Conservation (phyloP, 1,140 invertebrate genomes). For the Tetramorium simillimum region DNA sequence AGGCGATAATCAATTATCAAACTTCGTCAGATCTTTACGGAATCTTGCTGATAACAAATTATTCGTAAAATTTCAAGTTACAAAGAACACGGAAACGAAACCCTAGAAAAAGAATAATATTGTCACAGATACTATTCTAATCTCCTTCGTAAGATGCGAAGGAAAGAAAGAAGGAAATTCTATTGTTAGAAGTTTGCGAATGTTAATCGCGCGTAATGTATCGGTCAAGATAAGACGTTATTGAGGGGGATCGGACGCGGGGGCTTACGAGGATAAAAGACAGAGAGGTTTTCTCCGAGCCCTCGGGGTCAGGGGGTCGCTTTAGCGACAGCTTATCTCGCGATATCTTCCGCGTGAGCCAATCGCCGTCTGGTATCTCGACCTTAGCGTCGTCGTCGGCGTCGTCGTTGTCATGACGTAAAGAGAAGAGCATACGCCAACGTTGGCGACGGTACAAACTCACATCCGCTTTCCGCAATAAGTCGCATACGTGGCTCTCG, state of each 20-base stretch:
- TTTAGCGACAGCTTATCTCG: constrained; percentile 62
- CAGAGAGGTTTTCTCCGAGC: constrained; percentile 1
- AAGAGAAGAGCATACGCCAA: constrained; percentile 17
- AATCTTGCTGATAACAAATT: not conserved
- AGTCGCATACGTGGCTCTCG: not conserved
- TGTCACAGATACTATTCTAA: not conserved
- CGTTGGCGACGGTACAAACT: not conserved
- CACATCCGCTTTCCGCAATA: not conserved
- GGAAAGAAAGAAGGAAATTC: not conserved
- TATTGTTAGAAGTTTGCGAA: not conserved
- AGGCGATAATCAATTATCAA: no score
- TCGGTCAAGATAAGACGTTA: not conserved
- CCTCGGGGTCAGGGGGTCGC: constrained; percentile 69
- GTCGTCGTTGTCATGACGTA: constrained; percentile 56
- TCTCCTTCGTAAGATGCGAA: not conserved
- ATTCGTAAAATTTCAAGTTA: not conserved
- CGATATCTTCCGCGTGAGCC: constrained; percentile 69
- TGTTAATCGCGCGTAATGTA: constrained; percentile 32
- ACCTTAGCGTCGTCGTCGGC: constrained; percentile 56
- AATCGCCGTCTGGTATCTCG: constrained; percentile 71
- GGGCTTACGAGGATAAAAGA: constrained; percentile 35
- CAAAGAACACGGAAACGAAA: not conserved
- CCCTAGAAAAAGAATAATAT: not conserved
- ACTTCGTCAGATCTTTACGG: not conserved
- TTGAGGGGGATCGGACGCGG: not conserved